These are phyloP conservation scores for Eilema depressum DNA, from an alignment of 2,888 invertebrate species.

Conservation along the genomic window DNA sequence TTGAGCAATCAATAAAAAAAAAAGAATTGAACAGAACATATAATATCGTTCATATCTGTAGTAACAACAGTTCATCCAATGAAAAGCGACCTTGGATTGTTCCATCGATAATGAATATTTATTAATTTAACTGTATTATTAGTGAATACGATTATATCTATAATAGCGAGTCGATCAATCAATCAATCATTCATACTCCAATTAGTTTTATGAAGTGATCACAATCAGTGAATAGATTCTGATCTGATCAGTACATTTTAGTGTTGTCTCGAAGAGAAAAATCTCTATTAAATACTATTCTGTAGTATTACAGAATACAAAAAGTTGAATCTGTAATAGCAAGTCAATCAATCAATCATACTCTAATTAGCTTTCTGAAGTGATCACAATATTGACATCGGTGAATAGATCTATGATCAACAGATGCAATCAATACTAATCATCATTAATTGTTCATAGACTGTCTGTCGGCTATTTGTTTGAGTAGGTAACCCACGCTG, in stretches of 20 bases:
- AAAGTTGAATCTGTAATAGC: conserved; percentile 25
- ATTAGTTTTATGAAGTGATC: conserved; percentile 40
- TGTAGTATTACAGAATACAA: conserved; percentile 4
- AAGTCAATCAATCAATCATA: conserved; percentile 41
- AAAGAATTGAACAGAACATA: not conserved
- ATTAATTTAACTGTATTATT: not conserved
- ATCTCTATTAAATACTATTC: not conserved
- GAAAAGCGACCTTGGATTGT: not conserved
- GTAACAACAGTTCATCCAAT: not conserved
- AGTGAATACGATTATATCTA: not conserved
- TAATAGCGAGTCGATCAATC: conserved; percentile 14
- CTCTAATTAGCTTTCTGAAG: conserved; percentile 39
- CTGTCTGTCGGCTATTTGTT: not conserved
- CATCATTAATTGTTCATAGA: conserved; percentile 32
- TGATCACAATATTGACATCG: conserved; percentile 52
- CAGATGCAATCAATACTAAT: conserved; percentile 51
- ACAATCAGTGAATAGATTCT: conserved; percentile 42
- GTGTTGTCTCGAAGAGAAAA: not conserved
- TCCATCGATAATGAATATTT: not conserved
- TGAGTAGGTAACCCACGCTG: conserved; percentile 20
- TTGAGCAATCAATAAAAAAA: not conserved
- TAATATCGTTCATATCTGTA: no score
- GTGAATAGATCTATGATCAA: conserved; percentile 47
- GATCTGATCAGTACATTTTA: conserved; percentile 42
- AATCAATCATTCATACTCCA: conserved; percentile 42